phyloP scores from a whole-genome alignment of 2,113 vertebrate species.

The Passer montanus region DNA sequence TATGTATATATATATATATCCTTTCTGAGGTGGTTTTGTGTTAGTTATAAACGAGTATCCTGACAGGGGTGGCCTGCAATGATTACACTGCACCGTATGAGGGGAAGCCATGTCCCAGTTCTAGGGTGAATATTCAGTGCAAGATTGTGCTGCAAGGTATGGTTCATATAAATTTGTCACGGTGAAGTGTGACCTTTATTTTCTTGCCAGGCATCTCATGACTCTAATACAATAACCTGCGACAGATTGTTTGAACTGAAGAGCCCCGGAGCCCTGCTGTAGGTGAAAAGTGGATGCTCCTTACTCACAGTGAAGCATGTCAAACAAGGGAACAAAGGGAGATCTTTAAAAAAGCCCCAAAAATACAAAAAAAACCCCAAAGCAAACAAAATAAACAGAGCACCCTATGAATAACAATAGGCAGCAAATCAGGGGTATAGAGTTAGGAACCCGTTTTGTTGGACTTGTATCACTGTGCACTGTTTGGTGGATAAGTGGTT shows the following conservation, averaged over 20 bases:
- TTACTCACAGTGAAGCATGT: conserved; percentile 12
- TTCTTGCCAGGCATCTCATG: conserved; percentile 6
- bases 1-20: too few species aligned
- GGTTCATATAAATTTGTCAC: conserved; percentile 23
- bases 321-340: background rate
- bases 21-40: background rate
- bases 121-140: background rate
- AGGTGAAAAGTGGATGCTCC: conserved; percentile 39
- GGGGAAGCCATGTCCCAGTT: background rate
- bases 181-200: conserved; percentile 43
- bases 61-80: background rate
- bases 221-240: conserved; percentile 34
- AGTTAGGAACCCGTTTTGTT: background rate
- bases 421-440: background rate
- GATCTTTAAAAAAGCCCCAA: background rate
- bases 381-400: background rate
- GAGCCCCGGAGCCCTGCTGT: conserved; percentile 34
- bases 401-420: background rate
- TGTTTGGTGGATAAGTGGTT: background rate
- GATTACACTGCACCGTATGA: background rate
- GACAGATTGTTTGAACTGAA: conserved; percentile 53
- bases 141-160: background rate
- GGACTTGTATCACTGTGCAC: accelerated
- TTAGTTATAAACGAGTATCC: background rate
- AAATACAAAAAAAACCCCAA: background rate